phyloP scores from a whole-genome alignment of 2,888 invertebrate species.

The Cacoxenus indagator region DNA sequence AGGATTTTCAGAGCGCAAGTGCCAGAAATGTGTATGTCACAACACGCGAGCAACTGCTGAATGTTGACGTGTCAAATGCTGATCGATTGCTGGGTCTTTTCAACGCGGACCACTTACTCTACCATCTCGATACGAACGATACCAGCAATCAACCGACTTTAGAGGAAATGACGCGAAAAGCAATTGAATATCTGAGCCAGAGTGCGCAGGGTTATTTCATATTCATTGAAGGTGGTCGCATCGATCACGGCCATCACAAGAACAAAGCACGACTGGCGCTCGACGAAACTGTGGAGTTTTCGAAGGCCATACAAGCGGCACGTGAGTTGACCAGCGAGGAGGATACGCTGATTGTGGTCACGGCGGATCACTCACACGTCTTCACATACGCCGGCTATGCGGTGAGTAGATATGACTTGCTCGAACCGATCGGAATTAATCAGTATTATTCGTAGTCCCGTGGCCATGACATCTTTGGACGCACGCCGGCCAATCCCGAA shows the following conservation, averaged over 20 bases:
- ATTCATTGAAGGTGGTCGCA: conserved; percentile 79
- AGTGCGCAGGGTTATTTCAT: conserved; percentile 81
- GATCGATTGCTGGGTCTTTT: conserved; percentile 79
- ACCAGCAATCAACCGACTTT: conserved; percentile 76
- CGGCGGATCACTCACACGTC: conserved; percentile 85
- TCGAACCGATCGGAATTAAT: neutral
- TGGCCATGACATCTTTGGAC: conserved; percentile 58
- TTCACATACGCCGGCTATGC: conserved; percentile 83
- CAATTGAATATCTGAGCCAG: conserved; percentile 79
- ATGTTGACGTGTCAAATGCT: conserved; percentile 69
- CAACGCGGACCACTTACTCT: conserved; percentile 77
- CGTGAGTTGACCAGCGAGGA: conserved; percentile 74
- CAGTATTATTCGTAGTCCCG: too few species aligned
- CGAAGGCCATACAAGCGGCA: conserved; percentile 79
- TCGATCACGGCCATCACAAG: conserved; percentile 68
- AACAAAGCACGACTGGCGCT: conserved; percentile 64
- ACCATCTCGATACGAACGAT: conserved; percentile 75
- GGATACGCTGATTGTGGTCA: conserved; percentile 86
- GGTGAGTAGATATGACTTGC: conserved; percentile 49
- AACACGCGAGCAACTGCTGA: conserved; percentile 71
- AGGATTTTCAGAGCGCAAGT: conserved; percentile 75
- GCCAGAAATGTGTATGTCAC: conserved; percentile 71
- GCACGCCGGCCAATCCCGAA: conserved; percentile 62
- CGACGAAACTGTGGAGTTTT: conserved; percentile 76
- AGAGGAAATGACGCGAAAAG: conserved; percentile 84